These are phyloP conservation scores for Etheostoma perlongum DNA, from an alignment of 2,797 vertebrate species.

Conservation along the genomic window DNA sequence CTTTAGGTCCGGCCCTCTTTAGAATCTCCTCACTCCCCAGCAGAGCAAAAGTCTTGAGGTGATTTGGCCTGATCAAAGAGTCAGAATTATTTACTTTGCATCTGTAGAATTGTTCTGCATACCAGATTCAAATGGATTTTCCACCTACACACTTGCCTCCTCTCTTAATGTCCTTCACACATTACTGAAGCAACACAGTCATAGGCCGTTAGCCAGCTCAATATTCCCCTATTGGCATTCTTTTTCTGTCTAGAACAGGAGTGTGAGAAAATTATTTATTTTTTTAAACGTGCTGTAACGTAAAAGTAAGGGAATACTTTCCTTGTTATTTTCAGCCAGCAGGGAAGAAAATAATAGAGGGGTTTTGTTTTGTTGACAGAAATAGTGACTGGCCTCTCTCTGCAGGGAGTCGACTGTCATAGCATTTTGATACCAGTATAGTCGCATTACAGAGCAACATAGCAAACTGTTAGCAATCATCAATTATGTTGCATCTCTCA, in stretches of 20 bases:
- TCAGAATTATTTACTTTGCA: constrained; percentile 59
- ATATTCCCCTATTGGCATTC: constrained; percentile 60
- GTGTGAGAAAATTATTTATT: constrained; percentile 11
- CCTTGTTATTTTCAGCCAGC: constrained; percentile 59
- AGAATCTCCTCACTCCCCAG: constrained; percentile 25
- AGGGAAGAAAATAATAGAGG: constrained; percentile 54
- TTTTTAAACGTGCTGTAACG: background rate
- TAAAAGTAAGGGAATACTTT: constrained; percentile 38
- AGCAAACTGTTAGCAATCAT: constrained; percentile 55
- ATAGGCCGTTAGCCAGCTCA: constrained; percentile 62
- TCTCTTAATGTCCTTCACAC: constrained; percentile 69
- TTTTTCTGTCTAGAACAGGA: constrained; percentile 51
- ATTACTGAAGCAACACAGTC: constrained; percentile 59
- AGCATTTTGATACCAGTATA: constrained; percentile 44
- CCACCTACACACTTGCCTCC: constrained; percentile 57
- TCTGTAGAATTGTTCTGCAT: constrained; percentile 55
- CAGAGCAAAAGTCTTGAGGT: constrained; percentile 40
- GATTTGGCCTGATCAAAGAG: constrained; percentile 53
- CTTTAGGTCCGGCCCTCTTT: constrained; percentile 26
- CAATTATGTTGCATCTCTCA: constrained; percentile 64
- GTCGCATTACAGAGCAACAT: constrained; percentile 31
- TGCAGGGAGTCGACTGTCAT: constrained; percentile 52
- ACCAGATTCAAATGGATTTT: constrained; percentile 64
- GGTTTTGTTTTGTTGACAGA: constrained; percentile 67
- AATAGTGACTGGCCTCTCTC: constrained; percentile 55